phyloP scores from a whole-genome alignment of 1,140 invertebrate species.

The Archivesica marissinica region DNA sequence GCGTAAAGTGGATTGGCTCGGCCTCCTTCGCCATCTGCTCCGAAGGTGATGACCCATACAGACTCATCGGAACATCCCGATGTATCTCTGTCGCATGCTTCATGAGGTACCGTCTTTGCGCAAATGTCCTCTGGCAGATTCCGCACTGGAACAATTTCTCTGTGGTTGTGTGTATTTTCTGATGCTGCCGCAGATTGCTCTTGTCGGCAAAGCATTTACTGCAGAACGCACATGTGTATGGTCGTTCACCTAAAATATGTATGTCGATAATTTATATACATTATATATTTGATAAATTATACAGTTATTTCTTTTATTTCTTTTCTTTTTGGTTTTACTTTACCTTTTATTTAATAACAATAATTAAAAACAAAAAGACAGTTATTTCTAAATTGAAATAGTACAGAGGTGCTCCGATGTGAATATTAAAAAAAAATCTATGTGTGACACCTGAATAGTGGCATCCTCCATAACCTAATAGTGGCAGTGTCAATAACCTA shows the following conservation, averaged over 20 bases:
- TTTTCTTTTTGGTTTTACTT: too few relatives aligned
- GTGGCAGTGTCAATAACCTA: too few relatives aligned
- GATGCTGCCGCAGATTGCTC: conserved; percentile 63
- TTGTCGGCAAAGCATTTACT: conserved; percentile 83
- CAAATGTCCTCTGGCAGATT: conserved; percentile 56
- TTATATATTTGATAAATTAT: too few relatives aligned
- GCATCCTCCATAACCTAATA: too few relatives aligned
- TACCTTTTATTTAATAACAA: too few relatives aligned
- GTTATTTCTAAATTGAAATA: too few relatives aligned
- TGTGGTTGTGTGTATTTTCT: conserved; percentile 37
- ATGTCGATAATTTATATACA: too few relatives aligned
- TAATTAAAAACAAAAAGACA: too few relatives aligned
- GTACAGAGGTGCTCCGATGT: too few relatives aligned
- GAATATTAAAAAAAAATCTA: too few relatives aligned
- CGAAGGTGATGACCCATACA: conserved; percentile 15
- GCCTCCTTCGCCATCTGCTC: background rate
- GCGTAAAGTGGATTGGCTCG: background rate
- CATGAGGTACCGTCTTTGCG: conserved; percentile 52
- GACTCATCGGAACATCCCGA: conserved; percentile 32
- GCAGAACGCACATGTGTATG: conserved; percentile 68
- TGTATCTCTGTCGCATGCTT: conserved; percentile 61
- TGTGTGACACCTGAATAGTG: too few relatives aligned
- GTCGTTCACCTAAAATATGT: conserved; percentile 59
- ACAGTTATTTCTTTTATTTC: too few relatives aligned
- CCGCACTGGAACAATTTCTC: conserved; percentile 55